Evolutionary conservation across 2,888 invertebrate genomes (phyloP).

Genomic region (Papilio protenor): DNA sequence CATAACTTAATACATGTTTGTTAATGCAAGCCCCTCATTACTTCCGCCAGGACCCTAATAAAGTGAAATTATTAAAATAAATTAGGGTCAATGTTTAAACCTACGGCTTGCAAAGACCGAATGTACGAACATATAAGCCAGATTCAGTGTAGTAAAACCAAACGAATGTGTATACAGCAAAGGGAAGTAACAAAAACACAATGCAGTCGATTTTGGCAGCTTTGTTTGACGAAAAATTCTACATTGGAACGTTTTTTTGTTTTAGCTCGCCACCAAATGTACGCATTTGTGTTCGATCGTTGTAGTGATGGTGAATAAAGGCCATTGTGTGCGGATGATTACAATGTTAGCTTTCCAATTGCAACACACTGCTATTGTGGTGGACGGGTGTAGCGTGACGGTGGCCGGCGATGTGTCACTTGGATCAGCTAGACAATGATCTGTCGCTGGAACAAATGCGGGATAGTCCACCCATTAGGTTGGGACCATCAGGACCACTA

Average conservation of each 20-base stretch:
- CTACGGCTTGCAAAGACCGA: not conserved
- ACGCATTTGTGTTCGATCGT: slow-evolving; percentile 1
- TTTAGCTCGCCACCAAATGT: slow-evolving; percentile 3
- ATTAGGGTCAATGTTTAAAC: slow-evolving; percentile 1
- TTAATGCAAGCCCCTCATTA: slow-evolving; percentile 21
- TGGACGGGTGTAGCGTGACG: slow-evolving; percentile 34
- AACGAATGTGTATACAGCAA: not conserved
- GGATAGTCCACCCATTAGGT: no score
- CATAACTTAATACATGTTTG: slow-evolving; percentile 25
- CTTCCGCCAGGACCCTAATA: slow-evolving; percentile 7
- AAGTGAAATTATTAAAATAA: slow-evolving; percentile 14
- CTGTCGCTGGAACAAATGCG: no score
- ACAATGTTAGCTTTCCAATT: slow-evolving; percentile 48
- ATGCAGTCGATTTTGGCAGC: slow-evolving; percentile 1
- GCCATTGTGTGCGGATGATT: slow-evolving; percentile 37
- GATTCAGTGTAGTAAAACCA: not conserved
- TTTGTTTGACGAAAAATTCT: slow-evolving; percentile 12
- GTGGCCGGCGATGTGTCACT: slow-evolving; percentile 7
- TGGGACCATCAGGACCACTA: no score
- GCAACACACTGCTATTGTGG: slow-evolving; percentile 42
- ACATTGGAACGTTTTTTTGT: not conserved
- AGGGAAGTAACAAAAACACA: slow-evolving; percentile 4
- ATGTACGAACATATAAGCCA: not conserved
- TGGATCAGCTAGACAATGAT: no score
- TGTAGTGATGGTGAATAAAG: slow-evolving; percentile 23